phyloP scores from a whole-genome alignment of 2,113 vertebrate genomes.

The Polypterus bichir region DNA sequence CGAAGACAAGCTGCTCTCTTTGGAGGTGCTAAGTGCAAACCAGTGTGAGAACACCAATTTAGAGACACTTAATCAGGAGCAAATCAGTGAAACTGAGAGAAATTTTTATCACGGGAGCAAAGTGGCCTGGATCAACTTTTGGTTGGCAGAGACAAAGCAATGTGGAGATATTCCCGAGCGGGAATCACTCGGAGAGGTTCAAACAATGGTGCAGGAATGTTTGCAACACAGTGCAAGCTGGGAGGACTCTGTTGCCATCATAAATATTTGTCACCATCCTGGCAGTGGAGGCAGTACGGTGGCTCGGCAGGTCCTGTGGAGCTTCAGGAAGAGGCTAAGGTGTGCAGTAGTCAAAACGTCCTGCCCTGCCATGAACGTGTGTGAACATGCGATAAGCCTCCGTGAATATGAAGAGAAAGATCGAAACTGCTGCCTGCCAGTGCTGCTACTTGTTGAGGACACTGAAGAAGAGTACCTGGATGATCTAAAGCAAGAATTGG shows the following conservation, averaged over 20 bases:
- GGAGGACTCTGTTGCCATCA: slow-evolving; percentile 32
- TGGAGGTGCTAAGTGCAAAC: slow-evolving; percentile 54
- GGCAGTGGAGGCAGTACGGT: slow-evolving; percentile 74
- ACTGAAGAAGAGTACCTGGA: slow-evolving; percentile 56
- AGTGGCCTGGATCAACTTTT: slow-evolving; percentile 61
- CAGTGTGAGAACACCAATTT: slow-evolving; percentile 47
- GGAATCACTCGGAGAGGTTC: slow-evolving; percentile 43
- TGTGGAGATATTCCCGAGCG: slow-evolving; percentile 57
- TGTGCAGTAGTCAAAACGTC: slow-evolving; percentile 55
- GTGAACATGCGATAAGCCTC: slow-evolving; percentile 48
- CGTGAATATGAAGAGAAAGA: slow-evolving; percentile 59
- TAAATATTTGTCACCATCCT: slow-evolving; percentile 69
- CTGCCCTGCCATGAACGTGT: slow-evolving; percentile 32
- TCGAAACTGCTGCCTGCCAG: slow-evolving; percentile 42
- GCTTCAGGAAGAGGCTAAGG: slow-evolving; percentile 44
- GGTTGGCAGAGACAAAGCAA: slow-evolving; percentile 51
- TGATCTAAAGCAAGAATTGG: slow-evolving; percentile 44
- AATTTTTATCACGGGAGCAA: slow-evolving; percentile 58
- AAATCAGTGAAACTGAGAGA: slow-evolving; percentile 41
- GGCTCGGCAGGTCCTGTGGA: slow-evolving; percentile 64
- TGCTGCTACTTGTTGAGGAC: slow-evolving; percentile 61
- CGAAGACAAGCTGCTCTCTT: slow-evolving; percentile 52
- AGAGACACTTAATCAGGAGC: slow-evolving; percentile 25
- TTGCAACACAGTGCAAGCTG: slow-evolving; percentile 23
- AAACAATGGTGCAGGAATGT: slow-evolving; percentile 29